Base-by-base conservation (phyloP, 2,888 invertebrate genomes). In the Elmis aenea region DNA sequence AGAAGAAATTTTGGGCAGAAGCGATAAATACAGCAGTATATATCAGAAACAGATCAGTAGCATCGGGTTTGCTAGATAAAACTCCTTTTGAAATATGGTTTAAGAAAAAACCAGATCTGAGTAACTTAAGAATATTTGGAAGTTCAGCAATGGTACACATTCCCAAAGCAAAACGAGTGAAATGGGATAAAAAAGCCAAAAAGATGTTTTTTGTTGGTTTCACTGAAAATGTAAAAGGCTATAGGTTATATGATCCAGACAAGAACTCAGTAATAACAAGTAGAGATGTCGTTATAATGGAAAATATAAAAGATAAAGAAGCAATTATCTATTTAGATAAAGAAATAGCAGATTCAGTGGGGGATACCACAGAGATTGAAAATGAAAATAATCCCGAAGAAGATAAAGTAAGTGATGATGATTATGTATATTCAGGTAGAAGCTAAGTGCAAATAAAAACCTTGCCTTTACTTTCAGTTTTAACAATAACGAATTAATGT, bases 51-150 rank as follows among this genome's bases (percentile, higher is more conserved):
- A 39, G 58, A 32, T 43, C 42, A 6, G 2, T 36, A 12, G 31
- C 24, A 5, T 16, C 36, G 9, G 27, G 30, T 10, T 27, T 50
- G 6, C 32, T 38, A 15, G 32, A 45, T 13, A 48, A 52, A 45
- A 59, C 57, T 1, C 58, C 64, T 3, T 52, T 46, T 40, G 61
- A 63, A 42, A 9, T 49, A 4, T 61, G 62, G 59, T 39, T 43
- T 29, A 47, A 51, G 3, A 42, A 27, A 13, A 61, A 58, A 41
- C 59, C 60, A 6, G 38, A 58, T 45, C 29, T 68, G 2, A 41
- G 42, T 26, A 50, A 67, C 25, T 12, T 58, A 8, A 40, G 46
- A 46, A 34, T 55, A 13, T 62, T 61, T 51, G 58, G 53, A 14
- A 55, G 54, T 26, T 31, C 26, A 12, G 59, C 42, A 3, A 51